Evolutionary conservation across 2,888 invertebrate species (phyloP).

Genomic region (Dysmachus trigonus): DNA sequence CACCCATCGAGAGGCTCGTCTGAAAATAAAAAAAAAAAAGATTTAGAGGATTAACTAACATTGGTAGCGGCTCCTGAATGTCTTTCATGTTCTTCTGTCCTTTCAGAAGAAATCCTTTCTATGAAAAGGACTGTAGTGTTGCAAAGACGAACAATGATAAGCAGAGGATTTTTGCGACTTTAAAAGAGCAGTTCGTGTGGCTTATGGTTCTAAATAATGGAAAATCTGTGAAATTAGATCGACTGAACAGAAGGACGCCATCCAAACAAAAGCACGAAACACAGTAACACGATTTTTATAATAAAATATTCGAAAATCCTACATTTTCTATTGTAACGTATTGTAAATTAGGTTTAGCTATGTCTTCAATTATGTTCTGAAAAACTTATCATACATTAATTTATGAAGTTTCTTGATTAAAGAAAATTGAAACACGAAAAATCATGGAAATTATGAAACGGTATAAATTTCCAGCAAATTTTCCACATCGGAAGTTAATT

Average conservation of each 20-base stretch:
- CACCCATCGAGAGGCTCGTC: not conserved
- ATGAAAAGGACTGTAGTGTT: not conserved
- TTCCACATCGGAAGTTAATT: constrained; percentile 35
- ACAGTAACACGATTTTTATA: not conserved
- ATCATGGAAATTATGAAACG: not conserved
- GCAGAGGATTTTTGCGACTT: not conserved
- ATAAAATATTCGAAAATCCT: not conserved
- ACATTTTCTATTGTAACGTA: not conserved
- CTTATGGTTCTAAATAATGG: constrained; percentile 19
- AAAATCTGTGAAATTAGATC: constrained; percentile 42
- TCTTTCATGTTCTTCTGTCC: not conserved
- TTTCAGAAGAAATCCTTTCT: constrained; percentile 19
- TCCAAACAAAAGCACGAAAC: not conserved
- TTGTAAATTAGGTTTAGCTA: not conserved
- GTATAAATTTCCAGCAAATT: constrained; percentile 14
- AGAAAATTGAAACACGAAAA: not conserved
- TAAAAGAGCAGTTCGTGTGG: constrained; percentile 7
- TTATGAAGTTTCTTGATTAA: not conserved
- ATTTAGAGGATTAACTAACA: constrained; percentile 25
- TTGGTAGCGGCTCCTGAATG: not conserved
- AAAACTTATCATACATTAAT: not conserved
- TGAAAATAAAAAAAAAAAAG: not conserved
- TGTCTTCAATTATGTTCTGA: not conserved
- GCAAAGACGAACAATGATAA: not conserved
- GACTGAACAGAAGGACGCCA: not conserved